Base-by-base conservation (phyloP, 2,797 vertebrate species). In the Sebastolobus altivelis region DNA sequence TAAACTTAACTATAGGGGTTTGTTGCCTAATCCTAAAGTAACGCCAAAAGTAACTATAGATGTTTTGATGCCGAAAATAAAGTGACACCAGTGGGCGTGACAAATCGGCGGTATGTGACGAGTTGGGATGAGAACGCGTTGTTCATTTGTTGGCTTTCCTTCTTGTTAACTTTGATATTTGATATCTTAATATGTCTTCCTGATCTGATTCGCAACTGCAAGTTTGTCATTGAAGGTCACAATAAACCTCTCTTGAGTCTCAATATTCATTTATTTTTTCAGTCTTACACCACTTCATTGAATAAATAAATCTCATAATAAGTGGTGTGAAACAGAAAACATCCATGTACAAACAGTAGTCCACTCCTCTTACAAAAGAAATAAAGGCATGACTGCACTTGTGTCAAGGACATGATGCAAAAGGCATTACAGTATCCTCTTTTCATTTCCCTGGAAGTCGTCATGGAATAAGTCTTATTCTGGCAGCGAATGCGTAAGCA, bases 391-490 rank as follows among this genome's bases (percentile, higher is more conserved):
- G 69, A 74, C 70, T 60, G 52, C 65, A 78, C 46, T 63, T 75
- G 75, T 80, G 78, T 88, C 80, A 79, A 77, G 70, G 84, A 89
- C 70, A 56, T 80, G 77, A 87, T 84, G 78, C 87, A 87, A 81
- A 89, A 88, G 49, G 31, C 59, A 80, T 80, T 65, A 75, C 75
- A 73, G 31, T 81, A 75, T 86, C 79, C 81, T 85, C 76, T 89
- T 87, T 90, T 89, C 76, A 73, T 86, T 91, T 82, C 77, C 84
- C 70, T 90, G 81, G 77, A 93, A 91, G 80, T 88, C 63, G 65
- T 88, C 91, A 91, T 91, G 91, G 92, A 95, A 91, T 87, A 60
- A 72, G 80, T 88, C 83, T 85, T 92, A 82, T 92, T 91, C 79
- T 92, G 83, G 90, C 79, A 68, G 72, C 27, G 66, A 82, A 74